Conservation (phyloP, 2,888 invertebrate genomes). For the Rotaria sp. region DNA sequence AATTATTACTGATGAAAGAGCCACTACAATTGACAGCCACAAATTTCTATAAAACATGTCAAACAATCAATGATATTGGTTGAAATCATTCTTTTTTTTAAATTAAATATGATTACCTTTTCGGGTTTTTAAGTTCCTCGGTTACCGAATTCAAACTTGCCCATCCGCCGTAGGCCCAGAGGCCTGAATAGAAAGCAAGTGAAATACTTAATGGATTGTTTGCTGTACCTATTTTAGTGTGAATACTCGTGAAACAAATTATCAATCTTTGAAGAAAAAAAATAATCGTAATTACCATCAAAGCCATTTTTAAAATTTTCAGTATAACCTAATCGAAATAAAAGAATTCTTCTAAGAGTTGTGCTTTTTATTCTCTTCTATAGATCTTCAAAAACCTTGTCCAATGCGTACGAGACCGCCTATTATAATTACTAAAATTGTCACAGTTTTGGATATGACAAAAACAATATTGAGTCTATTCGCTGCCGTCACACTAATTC, state of each 20-base stretch:
- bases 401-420: constrained; percentile 66
- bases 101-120: not conserved
- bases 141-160: constrained; percentile 68
- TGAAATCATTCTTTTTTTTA: too few relatives aligned
- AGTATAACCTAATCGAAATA: not conserved
- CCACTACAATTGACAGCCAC: constrained; percentile 87
- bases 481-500: constrained; percentile 85
- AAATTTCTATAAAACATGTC: constrained; percentile 66
- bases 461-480: constrained; percentile 87
- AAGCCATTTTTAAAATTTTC: not conserved
- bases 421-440: constrained; percentile 76
- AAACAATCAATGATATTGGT: too few relatives aligned
- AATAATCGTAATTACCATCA: not conserved
- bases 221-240: not conserved
- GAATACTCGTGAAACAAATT: not conserved
- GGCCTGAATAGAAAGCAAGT: constrained; percentile 57
- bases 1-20: constrained; percentile 77
- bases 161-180: constrained; percentile 72
- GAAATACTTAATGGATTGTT: not conserved
- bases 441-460: constrained; percentile 80
- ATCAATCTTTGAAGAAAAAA: not conserved
- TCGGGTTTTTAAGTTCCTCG: constrained; percentile 63
- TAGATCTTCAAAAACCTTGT: not conserved
- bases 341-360: too few relatives aligned
- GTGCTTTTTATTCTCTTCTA: too few relatives aligned